These are phyloP conservation scores for Danio tinwini DNA, from an alignment of 2,797 vertebrate genomes.

Conservation along the genomic window DNA sequence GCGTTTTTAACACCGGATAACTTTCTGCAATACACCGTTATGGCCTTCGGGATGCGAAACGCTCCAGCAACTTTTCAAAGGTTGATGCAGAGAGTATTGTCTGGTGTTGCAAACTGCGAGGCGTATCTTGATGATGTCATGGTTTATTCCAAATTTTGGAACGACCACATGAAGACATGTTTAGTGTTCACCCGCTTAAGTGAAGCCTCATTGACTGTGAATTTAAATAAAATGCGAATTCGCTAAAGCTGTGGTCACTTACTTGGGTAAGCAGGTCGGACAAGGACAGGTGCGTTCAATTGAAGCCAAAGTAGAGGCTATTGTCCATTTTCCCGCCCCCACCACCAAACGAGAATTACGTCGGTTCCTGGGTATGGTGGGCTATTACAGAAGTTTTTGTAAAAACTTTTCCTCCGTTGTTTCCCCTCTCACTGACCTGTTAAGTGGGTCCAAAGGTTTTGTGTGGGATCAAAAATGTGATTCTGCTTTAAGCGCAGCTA, in stretches of 20 bases:
- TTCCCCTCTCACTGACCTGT: too few species aligned
- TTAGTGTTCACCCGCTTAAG: background rate
- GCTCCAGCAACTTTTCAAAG: constrained; percentile 25
- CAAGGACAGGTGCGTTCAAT: constrained; percentile 25
- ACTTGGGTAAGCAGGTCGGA: constrained; percentile 25
- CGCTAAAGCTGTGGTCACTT: constrained; percentile 14
- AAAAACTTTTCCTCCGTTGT: background rate
- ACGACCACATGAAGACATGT: background rate
- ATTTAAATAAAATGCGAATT: constrained; percentile 29
- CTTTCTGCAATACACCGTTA: background rate
- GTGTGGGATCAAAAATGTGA: too few species aligned
- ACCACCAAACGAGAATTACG: too few species aligned
- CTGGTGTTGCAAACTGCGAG: background rate
- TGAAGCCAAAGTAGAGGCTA: too few species aligned
- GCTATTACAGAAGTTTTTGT: too few species aligned
- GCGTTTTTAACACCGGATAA: background rate
- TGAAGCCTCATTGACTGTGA: background rate
- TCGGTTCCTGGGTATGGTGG: too few species aligned
- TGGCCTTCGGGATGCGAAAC: constrained; percentile 16
- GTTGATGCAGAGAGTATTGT: background rate
- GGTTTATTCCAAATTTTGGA: too few species aligned
- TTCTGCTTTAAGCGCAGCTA: too few species aligned
- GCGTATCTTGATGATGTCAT: constrained; percentile 2
- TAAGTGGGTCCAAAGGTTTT: too few species aligned
- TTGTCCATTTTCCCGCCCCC: too few species aligned